Base-by-base conservation (phyloP, 2,888 invertebrate species). In the Charanyca ferruginea region DNA sequence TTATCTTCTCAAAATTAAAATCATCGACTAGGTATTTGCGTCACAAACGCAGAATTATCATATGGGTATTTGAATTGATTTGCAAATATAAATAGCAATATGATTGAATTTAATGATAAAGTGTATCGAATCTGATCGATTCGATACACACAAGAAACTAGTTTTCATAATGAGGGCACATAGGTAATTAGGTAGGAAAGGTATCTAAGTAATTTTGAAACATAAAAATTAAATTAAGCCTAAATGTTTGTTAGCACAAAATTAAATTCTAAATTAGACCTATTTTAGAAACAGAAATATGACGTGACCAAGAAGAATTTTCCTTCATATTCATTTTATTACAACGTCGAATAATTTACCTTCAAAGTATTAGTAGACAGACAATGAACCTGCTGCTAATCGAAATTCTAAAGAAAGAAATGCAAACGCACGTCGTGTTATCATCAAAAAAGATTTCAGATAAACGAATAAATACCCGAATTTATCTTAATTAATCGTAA, bases 401-500 rank as follows among this genome's bases (percentile, higher is more conserved):
- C 58, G 32, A 47, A 57, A 22, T 64, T 41, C 7, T 22, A 45
- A 64, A 71, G 49, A 64, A 63, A 58, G 49, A 51, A 57, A 38
- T 38, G 38, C 38, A 16, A 1, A 16, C 38, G 38, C 20, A 54
- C 28, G 28, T 49, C n/a, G 9, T 22, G 45, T 22, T 64, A 79
- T 77, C 65, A 44, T 41, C 35, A 23, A 64, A 58, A 74, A 79
- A 45, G 47, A 66, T 68, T 67, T 55, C 22, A 53, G 66, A 72
- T 75, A 69, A 66, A 28, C 22, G 25, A 61, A 54, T 48, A 57
- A 57, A 59, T 63, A 63, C 51, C 54, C 44, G 23, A 55, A 52
- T 59, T 49, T 60, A 73, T 78, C 70, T 60, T 57, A 71, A 73
- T 70, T 22, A 58, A 64, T 69, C 60, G 59, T 68, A 65, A 58